Conservation (phyloP, 2,888 invertebrate species). For the Emmelina monodactyla region DNA sequence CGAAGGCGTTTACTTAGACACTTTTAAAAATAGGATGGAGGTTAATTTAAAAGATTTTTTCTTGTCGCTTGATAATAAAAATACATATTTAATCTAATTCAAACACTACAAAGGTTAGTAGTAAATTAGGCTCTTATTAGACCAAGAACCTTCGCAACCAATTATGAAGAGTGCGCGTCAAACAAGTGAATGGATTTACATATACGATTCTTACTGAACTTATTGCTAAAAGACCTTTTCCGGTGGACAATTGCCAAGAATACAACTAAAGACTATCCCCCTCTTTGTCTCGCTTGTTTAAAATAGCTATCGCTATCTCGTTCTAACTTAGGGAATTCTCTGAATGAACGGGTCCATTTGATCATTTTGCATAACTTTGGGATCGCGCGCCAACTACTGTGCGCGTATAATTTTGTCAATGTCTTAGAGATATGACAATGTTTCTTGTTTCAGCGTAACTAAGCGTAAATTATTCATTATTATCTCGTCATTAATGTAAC, state of each 20-base stretch:
- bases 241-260: conserved; percentile 65
- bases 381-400: conserved; percentile 46
- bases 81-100: no score
- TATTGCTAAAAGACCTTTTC: conserved; percentile 56
- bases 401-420: conserved; percentile 44
- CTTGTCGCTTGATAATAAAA: no score
- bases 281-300: conserved; percentile 22
- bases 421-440: conserved; percentile 25
- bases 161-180: no score
- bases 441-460: conserved; percentile 12
- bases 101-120: no score
- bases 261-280: conserved; percentile 34
- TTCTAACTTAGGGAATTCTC: conserved; percentile 39
- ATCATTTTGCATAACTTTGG: conserved; percentile 54
- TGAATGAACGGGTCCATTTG: conserved; percentile 55
- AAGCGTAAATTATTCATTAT: no score
- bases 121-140: no score
- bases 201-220: conserved; percentile 40
- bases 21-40: no score
- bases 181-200: conserved; percentile 48
- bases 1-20: no score
- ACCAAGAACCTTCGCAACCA: no score
- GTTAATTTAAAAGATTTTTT: no score
- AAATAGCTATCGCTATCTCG: conserved; percentile 26
- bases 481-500: no score